These are phyloP conservation scores for Salvelinus alpinus DNA, from an alignment of 2,113 vertebrate genomes.

Conservation along the genomic window DNA sequence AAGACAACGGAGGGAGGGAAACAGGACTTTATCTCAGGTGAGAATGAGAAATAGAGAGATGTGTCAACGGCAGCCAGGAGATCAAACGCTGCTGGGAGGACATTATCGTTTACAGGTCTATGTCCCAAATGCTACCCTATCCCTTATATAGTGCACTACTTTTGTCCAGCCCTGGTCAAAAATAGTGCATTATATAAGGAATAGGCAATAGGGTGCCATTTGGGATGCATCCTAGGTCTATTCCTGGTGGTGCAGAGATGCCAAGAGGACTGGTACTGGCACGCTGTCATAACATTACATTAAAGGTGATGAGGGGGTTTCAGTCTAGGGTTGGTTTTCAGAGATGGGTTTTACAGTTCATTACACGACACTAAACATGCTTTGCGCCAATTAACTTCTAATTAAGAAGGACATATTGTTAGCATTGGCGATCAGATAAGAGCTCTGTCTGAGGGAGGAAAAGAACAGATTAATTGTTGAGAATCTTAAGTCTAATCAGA, in stretches of 20 bases:
- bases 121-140: too few species aligned
- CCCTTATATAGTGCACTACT: too few species aligned
- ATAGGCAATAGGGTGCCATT: too few species aligned
- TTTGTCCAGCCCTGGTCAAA: too few species aligned
- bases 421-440: conserved; percentile 34
- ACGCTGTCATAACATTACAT: background rate
- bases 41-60: conserved; percentile 25
- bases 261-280: background rate
- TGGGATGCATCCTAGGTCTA: too few species aligned
- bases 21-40: conserved; percentile 42
- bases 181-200: too few species aligned
- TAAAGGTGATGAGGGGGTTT: conserved; percentile 30
- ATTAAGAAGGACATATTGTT: conserved; percentile 60
- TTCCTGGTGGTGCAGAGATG: too few species aligned
- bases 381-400: conserved; percentile 51
- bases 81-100: too few species aligned
- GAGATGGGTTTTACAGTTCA: conserved; percentile 44
- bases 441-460: conserved; percentile 33
- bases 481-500: conserved; percentile 53
- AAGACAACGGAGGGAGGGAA: conserved; percentile 5
- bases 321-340: conserved; percentile 6
- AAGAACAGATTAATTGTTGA: conserved; percentile 54
- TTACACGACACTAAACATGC: conserved; percentile 59
- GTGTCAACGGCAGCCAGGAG: too few species aligned
- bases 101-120: too few species aligned